These are phyloP conservation scores for Keiferia lycopersicella DNA, from an alignment of 2,888 invertebrate genomes.

Conservation along the genomic window DNA sequence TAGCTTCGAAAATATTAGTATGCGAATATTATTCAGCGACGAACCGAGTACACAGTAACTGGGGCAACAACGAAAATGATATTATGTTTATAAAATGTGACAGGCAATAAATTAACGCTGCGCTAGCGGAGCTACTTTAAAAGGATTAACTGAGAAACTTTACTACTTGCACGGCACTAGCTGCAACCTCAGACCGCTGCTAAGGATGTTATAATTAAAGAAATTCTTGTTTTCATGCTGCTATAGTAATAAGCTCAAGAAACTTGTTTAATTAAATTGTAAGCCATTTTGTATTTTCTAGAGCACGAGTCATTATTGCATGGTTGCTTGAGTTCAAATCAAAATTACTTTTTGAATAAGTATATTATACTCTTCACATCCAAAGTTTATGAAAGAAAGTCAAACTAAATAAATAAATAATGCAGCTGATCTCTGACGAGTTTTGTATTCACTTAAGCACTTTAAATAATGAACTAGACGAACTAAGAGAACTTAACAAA, in stretches of 20 bases:
- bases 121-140: constrained; percentile 2
- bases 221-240: constrained; percentile 12
- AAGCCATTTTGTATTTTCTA: constrained; percentile 9
- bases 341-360: neutral
- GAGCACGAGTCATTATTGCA: neutral
- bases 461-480: too few relatives aligned
- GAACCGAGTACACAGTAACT: neutral
- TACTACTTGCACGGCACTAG: neutral
- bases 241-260: neutral
- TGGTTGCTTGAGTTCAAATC: neutral
- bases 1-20: too few relatives aligned
- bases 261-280: constrained; percentile 15
- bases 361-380: too few relatives aligned
- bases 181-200: constrained; percentile 4
- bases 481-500: neutral
- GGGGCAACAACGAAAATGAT: constrained; percentile 2
- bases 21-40: neutral
- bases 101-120: constrained; percentile 1
- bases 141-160: constrained; percentile 13
- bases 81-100: constrained; percentile 3
- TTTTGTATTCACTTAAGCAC: too few relatives aligned
- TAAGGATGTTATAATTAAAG: constrained; percentile 14
- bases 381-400: too few relatives aligned
- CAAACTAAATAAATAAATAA: too few relatives aligned
- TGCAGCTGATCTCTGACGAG: too few relatives aligned